Evolutionary conservation across 2,113 vertebrate genomes (phyloP).

Genomic region (Callipepla californica): DNA sequence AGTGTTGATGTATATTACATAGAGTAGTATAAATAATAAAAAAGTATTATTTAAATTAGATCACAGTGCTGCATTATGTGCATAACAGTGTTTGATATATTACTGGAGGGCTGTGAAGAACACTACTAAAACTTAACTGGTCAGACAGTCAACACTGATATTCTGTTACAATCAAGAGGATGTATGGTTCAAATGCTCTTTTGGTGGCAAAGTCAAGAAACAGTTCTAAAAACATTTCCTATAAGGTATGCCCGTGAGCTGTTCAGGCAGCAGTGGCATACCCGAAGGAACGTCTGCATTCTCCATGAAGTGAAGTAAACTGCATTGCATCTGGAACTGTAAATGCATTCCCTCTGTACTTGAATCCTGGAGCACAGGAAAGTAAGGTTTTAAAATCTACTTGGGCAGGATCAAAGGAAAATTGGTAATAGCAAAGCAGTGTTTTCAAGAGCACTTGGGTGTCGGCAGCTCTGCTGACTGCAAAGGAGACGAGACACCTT

Average conservation of each 20-base stretch:
- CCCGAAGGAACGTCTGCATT: constrained; percentile 70
- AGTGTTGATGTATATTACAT: constrained; percentile 85
- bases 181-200: constrained; percentile 74
- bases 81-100: constrained; percentile 87
- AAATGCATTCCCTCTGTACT: background rate
- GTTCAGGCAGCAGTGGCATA: constrained; percentile 65
- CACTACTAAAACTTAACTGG: constrained; percentile 73
- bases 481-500: background rate
- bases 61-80: constrained; percentile 87
- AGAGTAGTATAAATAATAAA: constrained; percentile 89
- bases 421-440: background rate
- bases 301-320: constrained; percentile 62
- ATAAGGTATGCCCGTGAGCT: constrained; percentile 51
- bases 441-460: constrained; percentile 1
- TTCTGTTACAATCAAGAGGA: constrained; percentile 74
- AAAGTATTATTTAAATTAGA: constrained; percentile 90
- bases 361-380: background rate
- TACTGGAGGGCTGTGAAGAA: constrained; percentile 81
- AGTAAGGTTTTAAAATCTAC: background rate
- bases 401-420: background rate
- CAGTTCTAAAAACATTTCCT: constrained; percentile 50
- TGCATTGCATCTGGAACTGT: constrained; percentile 7
- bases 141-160: constrained; percentile 80
- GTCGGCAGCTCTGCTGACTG: background rate
- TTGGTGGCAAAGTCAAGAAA: constrained; percentile 75